A percentile compares a stretch with the other conserved stretches of the same genome.
These are phyloP conservation scores for Colaptes auratus DNA, from an alignment of 2,113 vertebrate species.

Conservation along the genomic window DNA sequence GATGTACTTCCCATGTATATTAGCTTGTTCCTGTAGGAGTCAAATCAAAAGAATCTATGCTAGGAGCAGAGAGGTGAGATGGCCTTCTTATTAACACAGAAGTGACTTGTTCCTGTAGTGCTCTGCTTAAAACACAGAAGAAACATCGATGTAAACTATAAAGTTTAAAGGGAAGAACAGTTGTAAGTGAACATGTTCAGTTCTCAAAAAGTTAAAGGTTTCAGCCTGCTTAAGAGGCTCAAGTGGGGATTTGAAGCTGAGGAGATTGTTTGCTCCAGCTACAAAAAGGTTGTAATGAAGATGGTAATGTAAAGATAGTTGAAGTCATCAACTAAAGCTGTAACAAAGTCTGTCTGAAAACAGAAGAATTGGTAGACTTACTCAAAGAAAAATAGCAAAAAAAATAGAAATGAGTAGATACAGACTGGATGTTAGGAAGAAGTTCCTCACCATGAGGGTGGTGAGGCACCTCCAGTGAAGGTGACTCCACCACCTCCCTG, in stretches of 20 bases:
- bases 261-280: neutral
- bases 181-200: accelerated
- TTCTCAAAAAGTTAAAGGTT: neutral
- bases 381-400: neutral
- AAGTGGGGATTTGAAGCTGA: no score
- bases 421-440: no score
- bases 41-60: neutral
- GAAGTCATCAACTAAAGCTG: neutral
- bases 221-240: neutral
- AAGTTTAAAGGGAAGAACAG: neutral
- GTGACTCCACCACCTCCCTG: no score
- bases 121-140: neutral
- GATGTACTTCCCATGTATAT: accelerated
- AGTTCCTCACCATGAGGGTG: no score
- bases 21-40: neutral
- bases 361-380: neutral
- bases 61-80: neutral
- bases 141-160: neutral
- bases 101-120: neutral
- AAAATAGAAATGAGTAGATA: no score
- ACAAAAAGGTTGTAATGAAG: neutral
- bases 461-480: no score
- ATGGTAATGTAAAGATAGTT: neutral
- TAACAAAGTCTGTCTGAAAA: neutral
- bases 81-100: neutral